phyloP scores from a whole-genome alignment of 1,140 invertebrate species.

The Orussus abietinus region DNA sequence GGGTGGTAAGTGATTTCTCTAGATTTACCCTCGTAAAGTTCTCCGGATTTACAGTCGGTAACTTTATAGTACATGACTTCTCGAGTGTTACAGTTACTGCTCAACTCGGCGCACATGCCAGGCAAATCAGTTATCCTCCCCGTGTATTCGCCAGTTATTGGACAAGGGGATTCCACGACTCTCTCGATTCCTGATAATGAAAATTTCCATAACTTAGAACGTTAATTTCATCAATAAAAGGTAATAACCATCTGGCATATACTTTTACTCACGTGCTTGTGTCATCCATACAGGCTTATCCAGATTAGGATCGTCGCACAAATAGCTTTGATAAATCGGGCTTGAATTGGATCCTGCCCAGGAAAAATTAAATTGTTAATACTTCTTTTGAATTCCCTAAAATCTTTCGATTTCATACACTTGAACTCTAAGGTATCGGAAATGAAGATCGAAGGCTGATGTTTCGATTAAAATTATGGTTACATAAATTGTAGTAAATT shows the following conservation, averaged over 20 bases:
- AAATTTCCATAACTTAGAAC: slow-evolving; percentile 8
- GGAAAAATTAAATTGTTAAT: slow-evolving; percentile 13
- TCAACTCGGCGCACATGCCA: slow-evolving; percentile 67
- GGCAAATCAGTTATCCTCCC: slow-evolving; percentile 64
- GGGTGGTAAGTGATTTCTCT: background rate
- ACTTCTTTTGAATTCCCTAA: background rate
- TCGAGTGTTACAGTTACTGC: slow-evolving; percentile 66
- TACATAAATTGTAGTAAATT: no score
- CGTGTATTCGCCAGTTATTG: slow-evolving; percentile 66
- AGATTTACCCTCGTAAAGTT: slow-evolving; percentile 63
- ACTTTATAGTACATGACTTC: slow-evolving; percentile 73
- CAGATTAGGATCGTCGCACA: slow-evolving; percentile 48
- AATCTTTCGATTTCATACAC: no score
- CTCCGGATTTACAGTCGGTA: slow-evolving; percentile 58
- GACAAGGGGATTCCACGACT: slow-evolving; percentile 59
- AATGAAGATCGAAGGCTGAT: no score
- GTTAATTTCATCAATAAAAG: slow-evolving; percentile 6
- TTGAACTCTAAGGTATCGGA: no score
- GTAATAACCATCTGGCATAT: slow-evolving; percentile 2
- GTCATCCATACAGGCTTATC: slow-evolving; percentile 59
- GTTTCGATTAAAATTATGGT: no score
- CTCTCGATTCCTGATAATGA: slow-evolving; percentile 52
- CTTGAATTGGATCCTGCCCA: slow-evolving; percentile 34
- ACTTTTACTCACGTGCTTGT: slow-evolving; percentile 59
- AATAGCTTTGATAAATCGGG: slow-evolving; percentile 35